Evolutionary conservation across 2,113 vertebrate genomes (phyloP).

Genomic region (Miniopterus natalensis): DNA sequence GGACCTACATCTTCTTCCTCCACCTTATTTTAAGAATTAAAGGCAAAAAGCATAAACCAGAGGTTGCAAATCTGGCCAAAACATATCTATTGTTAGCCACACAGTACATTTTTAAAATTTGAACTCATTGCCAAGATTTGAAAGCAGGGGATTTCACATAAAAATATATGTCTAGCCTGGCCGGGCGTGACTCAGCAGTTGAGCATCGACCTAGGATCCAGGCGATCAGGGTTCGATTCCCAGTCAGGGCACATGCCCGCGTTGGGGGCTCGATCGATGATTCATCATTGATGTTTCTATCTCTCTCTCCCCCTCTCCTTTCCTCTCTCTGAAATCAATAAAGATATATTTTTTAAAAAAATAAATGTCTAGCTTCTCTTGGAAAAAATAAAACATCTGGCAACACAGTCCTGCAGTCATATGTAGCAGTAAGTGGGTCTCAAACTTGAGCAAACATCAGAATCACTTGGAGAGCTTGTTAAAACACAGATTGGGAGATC

Average conservation of each 20-base stretch:
- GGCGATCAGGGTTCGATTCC: too few species aligned
- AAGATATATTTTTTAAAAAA: neutral
- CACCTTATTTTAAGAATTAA: neutral
- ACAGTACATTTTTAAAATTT: constrained; percentile 3
- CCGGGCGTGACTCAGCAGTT: too few species aligned
- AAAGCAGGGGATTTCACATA: constrained; percentile 20
- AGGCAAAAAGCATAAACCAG: neutral
- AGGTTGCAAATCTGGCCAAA: neutral
- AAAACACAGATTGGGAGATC: neutral
- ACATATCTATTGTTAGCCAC: neutral
- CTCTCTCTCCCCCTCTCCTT: too few species aligned
- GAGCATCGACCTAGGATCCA: too few species aligned
- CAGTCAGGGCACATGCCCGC: too few species aligned
- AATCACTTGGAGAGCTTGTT: neutral
- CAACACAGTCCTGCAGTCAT: neutral
- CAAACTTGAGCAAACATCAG: neutral
- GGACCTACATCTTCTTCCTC: neutral
- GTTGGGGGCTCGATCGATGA: too few species aligned
- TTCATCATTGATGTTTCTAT: too few species aligned
- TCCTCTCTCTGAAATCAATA: too few species aligned
- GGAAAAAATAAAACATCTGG: neutral
- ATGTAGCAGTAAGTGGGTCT: neutral
- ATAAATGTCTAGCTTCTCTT: neutral
- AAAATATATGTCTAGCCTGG: neutral
- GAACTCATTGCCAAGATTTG: constrained; percentile 29